Conservation (phyloP, 2,113 vertebrate genomes). For the Nothocercus nigrocapillus region DNA sequence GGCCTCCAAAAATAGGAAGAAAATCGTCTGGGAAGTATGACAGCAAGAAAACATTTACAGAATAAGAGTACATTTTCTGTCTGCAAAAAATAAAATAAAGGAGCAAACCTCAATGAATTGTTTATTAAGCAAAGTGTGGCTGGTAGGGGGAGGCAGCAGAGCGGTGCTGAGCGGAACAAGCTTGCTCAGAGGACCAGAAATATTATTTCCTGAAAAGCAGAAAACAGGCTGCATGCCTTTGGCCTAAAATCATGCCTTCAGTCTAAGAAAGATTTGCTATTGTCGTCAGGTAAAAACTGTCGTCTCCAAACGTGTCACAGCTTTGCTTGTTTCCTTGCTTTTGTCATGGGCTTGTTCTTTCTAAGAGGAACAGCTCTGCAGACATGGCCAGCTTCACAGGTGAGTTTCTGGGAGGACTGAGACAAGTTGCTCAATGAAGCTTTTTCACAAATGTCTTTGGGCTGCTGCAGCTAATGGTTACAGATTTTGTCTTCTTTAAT, state of each 20-base stretch:
- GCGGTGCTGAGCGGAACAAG: background rate
- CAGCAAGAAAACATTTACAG: constrained; percentile 87
- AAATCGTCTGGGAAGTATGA: constrained; percentile 88
- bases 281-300: constrained; percentile 38
- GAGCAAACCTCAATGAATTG: constrained; percentile 61
- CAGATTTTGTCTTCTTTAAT: background rate
- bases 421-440: background rate
- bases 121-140: constrained; percentile 55
- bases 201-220: constrained; percentile 32
- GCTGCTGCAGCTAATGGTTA: background rate
- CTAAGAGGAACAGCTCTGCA: background rate
- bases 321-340: background rate
- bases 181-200: constrained; percentile 47
- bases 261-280: background rate
- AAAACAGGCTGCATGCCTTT: constrained; percentile 42
- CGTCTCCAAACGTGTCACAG: background rate
- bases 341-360: background rate
- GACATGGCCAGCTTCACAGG: background rate
- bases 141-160: background rate
- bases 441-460: background rate
- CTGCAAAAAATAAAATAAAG: constrained; percentile 73
- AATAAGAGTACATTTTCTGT: constrained; percentile 81
- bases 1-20: constrained; percentile 86
- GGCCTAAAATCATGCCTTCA: constrained; percentile 15
- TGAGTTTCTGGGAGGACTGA: background rate